phyloP scores from a whole-genome alignment of 2,888 invertebrate species.

The Zhuqinia jingwanae region DNA sequence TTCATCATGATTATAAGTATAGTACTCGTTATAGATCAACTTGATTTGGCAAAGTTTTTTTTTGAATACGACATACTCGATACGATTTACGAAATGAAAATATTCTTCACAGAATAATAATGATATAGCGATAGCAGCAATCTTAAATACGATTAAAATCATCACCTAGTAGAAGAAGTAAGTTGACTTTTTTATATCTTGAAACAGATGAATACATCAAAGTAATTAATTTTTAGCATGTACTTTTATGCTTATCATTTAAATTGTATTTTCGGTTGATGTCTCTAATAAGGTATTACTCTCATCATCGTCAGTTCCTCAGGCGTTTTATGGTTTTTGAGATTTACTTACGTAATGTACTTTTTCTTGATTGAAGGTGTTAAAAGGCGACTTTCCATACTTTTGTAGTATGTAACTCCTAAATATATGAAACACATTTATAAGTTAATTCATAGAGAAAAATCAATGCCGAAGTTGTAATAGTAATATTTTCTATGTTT shows the following conservation, averaged over 20 bases:
- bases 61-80: background rate
- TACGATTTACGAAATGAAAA: background rate
- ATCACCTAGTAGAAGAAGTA: background rate
- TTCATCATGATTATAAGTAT: slow-evolving; percentile 32
- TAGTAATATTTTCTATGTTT: slow-evolving; percentile 14
- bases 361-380: slow-evolving; percentile 32
- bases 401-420: background rate
- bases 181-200: background rate
- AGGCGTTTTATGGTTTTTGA: slow-evolving; percentile 38
- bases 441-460: slow-evolving; percentile 24
- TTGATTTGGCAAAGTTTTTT: slow-evolving; percentile 65
- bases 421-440: background rate
- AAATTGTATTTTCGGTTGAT: background rate
- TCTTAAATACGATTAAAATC: background rate
- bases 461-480: slow-evolving; percentile 39
- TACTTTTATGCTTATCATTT: background rate
- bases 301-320: slow-evolving; percentile 58
- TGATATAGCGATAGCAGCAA: background rate
- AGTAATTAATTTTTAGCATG: background rate
- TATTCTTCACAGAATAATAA: background rate
- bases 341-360: slow-evolving; percentile 21
- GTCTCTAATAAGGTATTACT: background rate
- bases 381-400: slow-evolving; percentile 50
- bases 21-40: slow-evolving; percentile 53
- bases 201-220: background rate